Conservation (phyloP, 2,797 vertebrate species). For the Characodon lateralis region DNA sequence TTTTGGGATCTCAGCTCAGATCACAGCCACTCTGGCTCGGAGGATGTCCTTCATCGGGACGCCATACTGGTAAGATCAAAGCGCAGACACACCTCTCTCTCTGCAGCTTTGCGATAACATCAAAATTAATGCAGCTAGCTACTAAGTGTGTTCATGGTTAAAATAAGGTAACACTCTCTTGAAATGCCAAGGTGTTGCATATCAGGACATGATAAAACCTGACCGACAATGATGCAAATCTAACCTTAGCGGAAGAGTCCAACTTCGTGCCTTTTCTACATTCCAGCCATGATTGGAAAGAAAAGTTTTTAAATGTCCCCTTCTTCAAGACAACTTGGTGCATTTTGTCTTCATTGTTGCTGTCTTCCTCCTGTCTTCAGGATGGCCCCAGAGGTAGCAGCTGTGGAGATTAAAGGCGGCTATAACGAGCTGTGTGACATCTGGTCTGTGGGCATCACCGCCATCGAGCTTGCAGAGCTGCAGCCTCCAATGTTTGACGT, state of each 20-base stretch:
- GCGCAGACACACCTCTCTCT: not conserved
- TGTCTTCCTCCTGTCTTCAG: conserved; percentile 66
- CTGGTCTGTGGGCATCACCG: conserved; percentile 94
- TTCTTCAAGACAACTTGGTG: not conserved
- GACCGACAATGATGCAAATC: not conserved
- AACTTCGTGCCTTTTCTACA: not conserved
- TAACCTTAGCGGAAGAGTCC: not conserved
- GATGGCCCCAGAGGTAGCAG: conserved; percentile 95
- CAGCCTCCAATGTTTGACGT: conserved; percentile 90
- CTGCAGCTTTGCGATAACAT: not conserved
- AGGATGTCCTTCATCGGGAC: conserved; percentile 94
- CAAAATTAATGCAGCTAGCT: not conserved
- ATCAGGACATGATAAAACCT: not conserved
- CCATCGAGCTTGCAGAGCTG: conserved; percentile 88
- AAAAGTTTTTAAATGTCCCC: too few species aligned
- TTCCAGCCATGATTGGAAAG: not conserved
- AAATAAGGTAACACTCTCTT: not conserved
- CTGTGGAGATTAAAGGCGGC: conserved; percentile 91
- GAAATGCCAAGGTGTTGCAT: too few species aligned
- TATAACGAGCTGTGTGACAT: conserved; percentile 92
- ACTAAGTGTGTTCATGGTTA: not conserved
- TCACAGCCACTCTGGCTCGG: conserved; percentile 89
- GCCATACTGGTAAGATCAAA: conserved; percentile 87
- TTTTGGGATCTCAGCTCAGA: conserved; percentile 93
- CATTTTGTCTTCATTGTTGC: not conserved